phyloP scores from a whole-genome alignment of 2,888 invertebrate genomes.

The Drosophila pseudotalamancana region DNA sequence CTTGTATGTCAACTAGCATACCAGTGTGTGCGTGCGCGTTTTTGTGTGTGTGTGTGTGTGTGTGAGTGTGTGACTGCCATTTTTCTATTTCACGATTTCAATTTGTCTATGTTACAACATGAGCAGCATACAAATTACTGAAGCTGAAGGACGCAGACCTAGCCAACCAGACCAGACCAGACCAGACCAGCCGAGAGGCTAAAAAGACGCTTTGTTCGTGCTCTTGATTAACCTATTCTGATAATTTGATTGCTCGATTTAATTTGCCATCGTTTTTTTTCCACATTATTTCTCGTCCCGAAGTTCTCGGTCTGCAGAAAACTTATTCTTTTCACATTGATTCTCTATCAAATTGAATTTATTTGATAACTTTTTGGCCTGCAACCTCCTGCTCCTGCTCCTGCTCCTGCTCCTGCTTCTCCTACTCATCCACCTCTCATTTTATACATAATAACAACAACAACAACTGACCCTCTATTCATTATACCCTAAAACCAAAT shows the following conservation, averaged over 20 bases:
- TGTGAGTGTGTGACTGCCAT: conserved; percentile 30
- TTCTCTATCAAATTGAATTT: conserved; percentile 61
- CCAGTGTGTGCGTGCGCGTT: conserved; percentile 15
- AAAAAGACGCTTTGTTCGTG: conserved; percentile 32
- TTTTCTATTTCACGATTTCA: conserved; percentile 57
- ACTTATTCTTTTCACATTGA: conserved; percentile 31
- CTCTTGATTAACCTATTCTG: conserved; percentile 79
- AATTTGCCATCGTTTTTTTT: conserved; percentile 65
- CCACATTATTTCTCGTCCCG: conserved; percentile 7
- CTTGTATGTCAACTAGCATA: conserved; percentile 69
- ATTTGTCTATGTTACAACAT: conserved; percentile 65
- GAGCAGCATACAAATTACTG: conserved; percentile 46
- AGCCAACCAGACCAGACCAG: conserved; percentile 18
- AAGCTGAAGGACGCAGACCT: conserved; percentile 3
- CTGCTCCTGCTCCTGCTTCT: background rate
- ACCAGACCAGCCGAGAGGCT: conserved; percentile 1
- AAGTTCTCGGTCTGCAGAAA: conserved; percentile 12
- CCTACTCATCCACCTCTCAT: background rate
- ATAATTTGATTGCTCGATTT: conserved; percentile 79
- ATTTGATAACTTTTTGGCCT: conserved; percentile 61
- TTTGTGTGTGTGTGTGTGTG: conserved; percentile 31
- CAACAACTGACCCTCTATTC: conserved; percentile 45
- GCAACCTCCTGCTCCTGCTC: background rate
- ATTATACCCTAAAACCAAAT: too few relatives aligned
- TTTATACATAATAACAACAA: conserved; percentile 22